phyloP scores from a whole-genome alignment of 2,797 vertebrate genomes.

The Cetoscarus ocellatus region DNA sequence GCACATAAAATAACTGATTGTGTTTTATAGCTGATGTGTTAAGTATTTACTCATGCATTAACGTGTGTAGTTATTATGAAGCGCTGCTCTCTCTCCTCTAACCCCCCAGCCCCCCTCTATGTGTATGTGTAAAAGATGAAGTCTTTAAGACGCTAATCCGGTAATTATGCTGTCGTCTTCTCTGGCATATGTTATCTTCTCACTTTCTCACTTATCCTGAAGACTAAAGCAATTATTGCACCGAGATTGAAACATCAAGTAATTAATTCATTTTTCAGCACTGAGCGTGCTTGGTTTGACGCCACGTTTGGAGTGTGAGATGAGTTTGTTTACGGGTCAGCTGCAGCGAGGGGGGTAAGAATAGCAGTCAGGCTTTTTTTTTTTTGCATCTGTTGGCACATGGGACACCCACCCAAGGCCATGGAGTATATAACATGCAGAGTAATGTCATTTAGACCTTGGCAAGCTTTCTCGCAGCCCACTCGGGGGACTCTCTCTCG shows the following conservation, averaged over 20 bases:
- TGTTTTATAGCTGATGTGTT: no score
- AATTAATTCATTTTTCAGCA: constrained; percentile 93
- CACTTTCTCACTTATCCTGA: constrained; percentile 74
- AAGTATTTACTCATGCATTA: no score
- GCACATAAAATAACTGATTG: no score
- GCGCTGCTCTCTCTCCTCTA: neutral
- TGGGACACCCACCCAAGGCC: constrained; percentile 76
- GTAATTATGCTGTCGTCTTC: constrained; percentile 83
- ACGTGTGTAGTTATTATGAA: no score
- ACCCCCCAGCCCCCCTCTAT: constrained; percentile 17
- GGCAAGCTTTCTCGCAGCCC: constrained; percentile 76
- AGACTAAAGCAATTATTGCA: constrained; percentile 81
- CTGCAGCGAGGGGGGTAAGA: constrained; percentile 84
- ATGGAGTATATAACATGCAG: constrained; percentile 80
- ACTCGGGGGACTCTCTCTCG: constrained; percentile 77
- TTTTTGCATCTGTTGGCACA: constrained; percentile 82
- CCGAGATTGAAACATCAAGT: constrained; percentile 90
- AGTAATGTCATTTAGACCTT: constrained; percentile 85
- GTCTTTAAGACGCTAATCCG: constrained; percentile 79
- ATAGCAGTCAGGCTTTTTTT: constrained; percentile 83
- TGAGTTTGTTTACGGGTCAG: constrained; percentile 86
- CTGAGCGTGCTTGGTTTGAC: constrained; percentile 89
- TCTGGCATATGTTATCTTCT: constrained; percentile 83
- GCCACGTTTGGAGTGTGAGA: constrained; percentile 76
- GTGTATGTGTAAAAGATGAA: constrained; percentile 66